phyloP scores from a whole-genome alignment of 1,140 invertebrate species.

The Schmidtea mediterranea region DNA sequence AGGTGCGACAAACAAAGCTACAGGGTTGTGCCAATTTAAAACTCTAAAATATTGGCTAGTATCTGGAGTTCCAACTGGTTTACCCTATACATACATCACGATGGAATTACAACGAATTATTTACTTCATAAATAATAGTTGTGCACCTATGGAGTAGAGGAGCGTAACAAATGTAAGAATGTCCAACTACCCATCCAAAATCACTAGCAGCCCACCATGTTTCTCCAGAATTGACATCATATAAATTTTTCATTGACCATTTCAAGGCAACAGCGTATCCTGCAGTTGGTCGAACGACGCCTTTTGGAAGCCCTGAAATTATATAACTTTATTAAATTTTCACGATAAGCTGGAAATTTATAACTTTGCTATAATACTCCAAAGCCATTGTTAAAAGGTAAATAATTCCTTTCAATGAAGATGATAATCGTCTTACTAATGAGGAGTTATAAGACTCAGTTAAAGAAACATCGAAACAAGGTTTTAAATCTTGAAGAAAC shows the following conservation, averaged over 20 bases:
- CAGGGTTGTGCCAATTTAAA: slow-evolving; percentile 54
- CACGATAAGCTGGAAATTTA: too few species aligned
- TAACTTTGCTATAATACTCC: too few species aligned
- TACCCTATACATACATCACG: slow-evolving; percentile 32
- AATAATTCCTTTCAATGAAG: too few species aligned
- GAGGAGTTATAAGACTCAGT: too few species aligned
- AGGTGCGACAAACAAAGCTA: slow-evolving; percentile 56
- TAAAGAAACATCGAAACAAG: too few species aligned
- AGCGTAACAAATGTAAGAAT: slow-evolving; percentile 70
- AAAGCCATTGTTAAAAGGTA: too few species aligned
- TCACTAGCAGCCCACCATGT: slow-evolving; percentile 59
- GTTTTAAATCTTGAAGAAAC: too few species aligned
- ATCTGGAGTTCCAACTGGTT: slow-evolving; percentile 67
- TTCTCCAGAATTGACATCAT: slow-evolving; percentile 36
- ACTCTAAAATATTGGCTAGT: slow-evolving; percentile 65
- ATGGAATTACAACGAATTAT: not conserved
- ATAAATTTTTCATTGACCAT: slow-evolving; percentile 54
- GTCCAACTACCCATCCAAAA: slow-evolving; percentile 70
- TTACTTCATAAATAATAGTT: slow-evolving; percentile 54
- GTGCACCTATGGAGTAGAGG: slow-evolving; percentile 52
- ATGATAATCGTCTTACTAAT: too few species aligned
- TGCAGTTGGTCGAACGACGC: slow-evolving; percentile 44
- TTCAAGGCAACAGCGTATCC: slow-evolving; percentile 52
- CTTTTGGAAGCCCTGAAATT: slow-evolving; percentile 11
- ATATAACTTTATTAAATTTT: too few species aligned